Evolutionary conservation across 2,888 invertebrate genomes (phyloP).

Genomic region (Myopa testacea): DNA sequence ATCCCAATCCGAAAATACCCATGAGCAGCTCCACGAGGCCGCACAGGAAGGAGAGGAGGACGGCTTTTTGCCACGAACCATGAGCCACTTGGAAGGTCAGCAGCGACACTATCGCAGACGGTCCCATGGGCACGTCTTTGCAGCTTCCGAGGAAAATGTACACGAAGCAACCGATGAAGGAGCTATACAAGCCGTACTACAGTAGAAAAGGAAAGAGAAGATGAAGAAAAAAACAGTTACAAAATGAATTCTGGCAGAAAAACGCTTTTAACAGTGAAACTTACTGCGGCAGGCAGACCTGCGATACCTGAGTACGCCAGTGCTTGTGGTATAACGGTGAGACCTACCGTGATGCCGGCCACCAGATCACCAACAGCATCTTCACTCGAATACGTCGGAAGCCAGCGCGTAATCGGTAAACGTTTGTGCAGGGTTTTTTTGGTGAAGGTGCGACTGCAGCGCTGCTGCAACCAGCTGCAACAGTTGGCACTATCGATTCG

Average conservation of each 20-base stretch:
- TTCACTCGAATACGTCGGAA: conserved; percentile 78
- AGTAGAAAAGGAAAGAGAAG: conserved; percentile 42
- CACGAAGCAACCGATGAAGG: conserved; percentile 91
- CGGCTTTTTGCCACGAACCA: conserved; percentile 73
- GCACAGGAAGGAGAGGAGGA: conserved; percentile 79
- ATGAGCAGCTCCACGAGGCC: conserved; percentile 83
- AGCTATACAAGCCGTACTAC: conserved; percentile 91
- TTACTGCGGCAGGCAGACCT: conserved; percentile 78
- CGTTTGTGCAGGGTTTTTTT: conserved; percentile 80
- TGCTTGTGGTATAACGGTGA: conserved; percentile 93
- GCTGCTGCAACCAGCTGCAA: conserved; percentile 67
- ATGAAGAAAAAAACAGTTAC: neutral
- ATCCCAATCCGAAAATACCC: conserved; percentile 87
- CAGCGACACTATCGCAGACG: conserved; percentile 91
- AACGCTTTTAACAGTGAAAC: conserved; percentile 42
- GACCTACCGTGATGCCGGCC: conserved; percentile 91
- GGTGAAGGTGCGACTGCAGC: conserved; percentile 71
- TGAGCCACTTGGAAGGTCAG: conserved; percentile 84
- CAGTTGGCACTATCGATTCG: conserved; percentile 58
- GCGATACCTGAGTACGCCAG: conserved; percentile 85
- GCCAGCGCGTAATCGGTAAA: conserved; percentile 81
- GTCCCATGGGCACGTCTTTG: conserved; percentile 92
- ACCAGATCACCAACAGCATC: conserved; percentile 88
- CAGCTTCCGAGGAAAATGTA: conserved; percentile 93
- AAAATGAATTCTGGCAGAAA: neutral